Conservation (phyloP, 1,140 invertebrate species). For the Atta texana region DNA sequence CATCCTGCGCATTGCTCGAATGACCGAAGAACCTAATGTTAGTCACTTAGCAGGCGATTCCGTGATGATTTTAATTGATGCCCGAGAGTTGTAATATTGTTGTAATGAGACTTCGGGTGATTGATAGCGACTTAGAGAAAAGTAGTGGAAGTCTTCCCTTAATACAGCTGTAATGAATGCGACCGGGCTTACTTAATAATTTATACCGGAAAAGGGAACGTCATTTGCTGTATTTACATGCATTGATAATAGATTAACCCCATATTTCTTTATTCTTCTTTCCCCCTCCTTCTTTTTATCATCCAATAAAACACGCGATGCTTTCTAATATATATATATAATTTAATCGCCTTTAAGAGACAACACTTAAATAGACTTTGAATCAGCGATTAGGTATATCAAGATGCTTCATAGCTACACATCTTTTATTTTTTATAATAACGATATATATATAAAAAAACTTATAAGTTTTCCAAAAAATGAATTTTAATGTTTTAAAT, state of each 20-base stretch:
- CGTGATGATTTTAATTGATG: slow-evolving; percentile 66
- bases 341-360: slow-evolving; percentile 14
- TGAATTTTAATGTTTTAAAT: too few relatives aligned
- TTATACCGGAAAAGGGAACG: slow-evolving; percentile 61
- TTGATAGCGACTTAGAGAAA: slow-evolving; percentile 55
- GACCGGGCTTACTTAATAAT: slow-evolving; percentile 35
- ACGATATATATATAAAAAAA: not conserved
- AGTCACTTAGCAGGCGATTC: slow-evolving; percentile 36
- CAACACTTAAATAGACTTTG: not conserved
- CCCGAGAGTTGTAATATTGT: slow-evolving; percentile 36
- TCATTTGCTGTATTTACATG: slow-evolving; percentile 45
- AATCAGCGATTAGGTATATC: not conserved
- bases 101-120: slow-evolving; percentile 49
- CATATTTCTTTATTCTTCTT: not conserved
- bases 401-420: not conserved
- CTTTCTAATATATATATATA: slow-evolving; percentile 36
- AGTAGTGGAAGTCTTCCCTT: slow-evolving; percentile 26
- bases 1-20: slow-evolving; percentile 2
- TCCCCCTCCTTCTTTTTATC: not conserved
- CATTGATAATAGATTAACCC: slow-evolving; percentile 43
- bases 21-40: slow-evolving; percentile 22
- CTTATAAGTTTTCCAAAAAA: too few relatives aligned
- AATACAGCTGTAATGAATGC: slow-evolving; percentile 35
- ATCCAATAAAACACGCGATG: slow-evolving; percentile 23
- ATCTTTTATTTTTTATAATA: not conserved